A percentile compares a stretch with the other conserved stretches of the same genome.
These are phyloP conservation scores for Pachyuromys duprasi DNA, from an alignment of 2,797 vertebrate species.

Conservation along the genomic window DNA sequence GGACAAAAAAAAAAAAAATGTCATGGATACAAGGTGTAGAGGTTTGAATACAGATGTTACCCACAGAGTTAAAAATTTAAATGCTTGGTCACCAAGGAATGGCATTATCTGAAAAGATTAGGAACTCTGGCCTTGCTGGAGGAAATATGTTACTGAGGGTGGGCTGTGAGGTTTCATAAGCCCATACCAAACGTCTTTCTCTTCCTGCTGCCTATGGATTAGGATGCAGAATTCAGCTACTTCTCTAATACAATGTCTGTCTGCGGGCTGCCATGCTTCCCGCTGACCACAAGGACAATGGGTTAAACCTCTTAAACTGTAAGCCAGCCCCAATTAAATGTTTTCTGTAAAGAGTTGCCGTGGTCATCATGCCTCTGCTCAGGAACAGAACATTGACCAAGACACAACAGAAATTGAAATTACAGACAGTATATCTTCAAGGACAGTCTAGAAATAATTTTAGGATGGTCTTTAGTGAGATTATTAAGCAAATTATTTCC, in stretches of 20 bases:
- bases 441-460: not conserved
- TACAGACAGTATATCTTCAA: conserved; percentile 11
- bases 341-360: not conserved
- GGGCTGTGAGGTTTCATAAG: not conserved
- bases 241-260: not conserved
- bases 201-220: not conserved
- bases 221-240: not conserved
- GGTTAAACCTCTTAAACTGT: not conserved
- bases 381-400: not conserved
- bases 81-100: not conserved
- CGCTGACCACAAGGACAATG: not conserved
- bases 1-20: conserved; percentile 9
- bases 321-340: not conserved
- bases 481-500: conserved; percentile 49
- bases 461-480: conserved; percentile 11
- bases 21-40: not conserved
- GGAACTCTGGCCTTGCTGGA: not conserved
- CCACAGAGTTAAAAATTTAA: not conserved
- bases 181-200: not conserved
- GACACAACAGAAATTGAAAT: not conserved
- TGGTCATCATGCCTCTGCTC: not conserved
- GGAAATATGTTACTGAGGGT: not conserved
- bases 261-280: not conserved
- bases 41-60: not conserved
- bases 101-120: not conserved